Percentiles rank a stretch among this genome's conserved stretches.
These are phyloP conservation scores for Perca flavescens DNA, from an alignment of 2,113 vertebrate genomes.

Conservation along the genomic window DNA sequence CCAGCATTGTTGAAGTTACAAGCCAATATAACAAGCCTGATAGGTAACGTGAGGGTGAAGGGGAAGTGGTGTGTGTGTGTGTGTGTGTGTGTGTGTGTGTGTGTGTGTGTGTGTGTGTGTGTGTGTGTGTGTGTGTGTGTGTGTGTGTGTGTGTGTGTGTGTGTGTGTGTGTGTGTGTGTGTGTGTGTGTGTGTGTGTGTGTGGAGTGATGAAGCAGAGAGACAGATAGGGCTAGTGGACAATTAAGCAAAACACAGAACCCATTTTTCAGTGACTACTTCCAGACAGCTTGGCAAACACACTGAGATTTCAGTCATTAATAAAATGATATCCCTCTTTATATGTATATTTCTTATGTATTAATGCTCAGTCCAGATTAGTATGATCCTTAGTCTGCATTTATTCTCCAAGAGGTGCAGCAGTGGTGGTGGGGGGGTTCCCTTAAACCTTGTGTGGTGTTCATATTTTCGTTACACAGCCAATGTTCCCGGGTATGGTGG, in stretches of 20 bases:
- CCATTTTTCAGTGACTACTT: conserved; percentile 15
- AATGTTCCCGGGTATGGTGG: no score
- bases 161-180: no score
- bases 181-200: no score
- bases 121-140: no score
- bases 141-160: no score
- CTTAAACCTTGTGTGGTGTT: neutral
- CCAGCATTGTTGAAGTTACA: neutral
- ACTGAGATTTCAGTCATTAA: conserved; percentile 1
- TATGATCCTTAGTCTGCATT: conserved; percentile 8
- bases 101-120: no score
- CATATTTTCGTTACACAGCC: no score
- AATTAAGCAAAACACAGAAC: conserved; percentile 25
- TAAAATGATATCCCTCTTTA: neutral
- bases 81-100: neutral
- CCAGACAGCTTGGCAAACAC: conserved; percentile 6
- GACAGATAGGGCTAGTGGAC: conserved; percentile 14
- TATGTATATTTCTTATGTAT: neutral
- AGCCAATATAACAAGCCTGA: conserved; percentile 20
- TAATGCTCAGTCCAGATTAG: neutral
- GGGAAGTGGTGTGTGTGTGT: conserved; percentile 8
- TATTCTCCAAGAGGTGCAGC: conserved; percentile 7
- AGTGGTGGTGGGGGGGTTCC: neutral
- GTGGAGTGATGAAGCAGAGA: conserved; percentile 13
- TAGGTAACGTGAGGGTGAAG: conserved; percentile 6